These are phyloP conservation scores for Torymus texanus DNA, from an alignment of 2,888 invertebrate genomes.

Conservation along the genomic window DNA sequence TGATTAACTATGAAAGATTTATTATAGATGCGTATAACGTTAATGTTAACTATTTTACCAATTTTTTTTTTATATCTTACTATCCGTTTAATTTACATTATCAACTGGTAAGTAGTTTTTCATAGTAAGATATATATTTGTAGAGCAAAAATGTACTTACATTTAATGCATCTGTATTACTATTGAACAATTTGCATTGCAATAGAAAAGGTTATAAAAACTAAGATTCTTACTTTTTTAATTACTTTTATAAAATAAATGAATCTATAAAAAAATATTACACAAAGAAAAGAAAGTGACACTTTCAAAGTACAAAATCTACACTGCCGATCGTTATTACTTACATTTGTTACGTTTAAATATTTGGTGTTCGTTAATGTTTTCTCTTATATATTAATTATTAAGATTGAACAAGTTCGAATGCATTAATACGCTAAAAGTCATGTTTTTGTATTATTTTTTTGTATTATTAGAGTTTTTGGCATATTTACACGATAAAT, in stretches of 20 bases:
- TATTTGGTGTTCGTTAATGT: constrained; percentile 35
- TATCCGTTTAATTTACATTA: no score
- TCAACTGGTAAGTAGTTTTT: no score
- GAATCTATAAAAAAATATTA: constrained; percentile 16
- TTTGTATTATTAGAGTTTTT: constrained; percentile 31
- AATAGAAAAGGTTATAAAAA: background rate
- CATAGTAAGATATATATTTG: no score
- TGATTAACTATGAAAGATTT: no score
- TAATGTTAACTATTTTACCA: no score
- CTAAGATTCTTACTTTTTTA: background rate
- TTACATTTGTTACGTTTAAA: constrained; percentile 32
- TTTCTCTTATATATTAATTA: constrained; percentile 20
- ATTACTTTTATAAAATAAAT: constrained; percentile 24
- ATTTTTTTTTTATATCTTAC: no score
- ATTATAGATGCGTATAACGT: no score
- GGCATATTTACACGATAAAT: constrained; percentile 45
- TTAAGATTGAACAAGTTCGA: constrained; percentile 33
- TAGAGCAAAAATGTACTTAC: no score
- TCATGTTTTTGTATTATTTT: constrained; percentile 9
- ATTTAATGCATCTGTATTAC: no score
- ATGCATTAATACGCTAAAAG: constrained; percentile 24
- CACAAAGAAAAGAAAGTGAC: constrained; percentile 25
- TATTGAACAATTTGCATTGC: no score
- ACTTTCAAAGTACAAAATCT: constrained; percentile 28
- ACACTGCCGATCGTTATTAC: constrained; percentile 13